Evolutionary conservation across 2,113 vertebrate species (phyloP).

Genomic region (Neolamprologus falcicula): DNA sequence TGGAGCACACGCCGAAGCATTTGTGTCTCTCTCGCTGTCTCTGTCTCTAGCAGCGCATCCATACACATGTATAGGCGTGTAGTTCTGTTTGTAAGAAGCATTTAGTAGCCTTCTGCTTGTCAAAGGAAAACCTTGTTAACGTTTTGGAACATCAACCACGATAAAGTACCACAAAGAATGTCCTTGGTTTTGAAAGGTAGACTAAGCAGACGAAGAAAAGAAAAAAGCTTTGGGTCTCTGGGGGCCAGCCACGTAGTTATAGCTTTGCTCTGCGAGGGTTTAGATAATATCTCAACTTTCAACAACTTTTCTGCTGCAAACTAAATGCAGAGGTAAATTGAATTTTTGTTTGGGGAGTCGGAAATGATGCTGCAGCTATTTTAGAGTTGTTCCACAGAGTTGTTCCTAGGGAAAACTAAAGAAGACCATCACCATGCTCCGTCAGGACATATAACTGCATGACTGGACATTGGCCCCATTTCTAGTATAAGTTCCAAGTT

Average conservation of each 20-base stretch:
- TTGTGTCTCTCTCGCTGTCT: neutral
- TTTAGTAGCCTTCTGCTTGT: neutral
- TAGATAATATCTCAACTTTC: neutral
- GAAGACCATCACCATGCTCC: neutral
- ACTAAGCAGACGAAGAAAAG: neutral
- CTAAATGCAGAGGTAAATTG: neutral
- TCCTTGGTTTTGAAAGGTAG: neutral
- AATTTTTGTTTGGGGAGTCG: neutral
- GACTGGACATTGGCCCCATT: neutral
- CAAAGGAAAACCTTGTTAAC: neutral
- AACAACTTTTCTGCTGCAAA: neutral
- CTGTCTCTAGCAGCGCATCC: neutral
- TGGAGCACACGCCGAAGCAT: constrained; percentile 22
- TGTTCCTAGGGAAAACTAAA: neutral
- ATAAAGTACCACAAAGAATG: neutral
- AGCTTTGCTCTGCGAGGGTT: neutral
- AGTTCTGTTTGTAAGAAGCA: neutral
- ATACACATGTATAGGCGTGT: neutral
- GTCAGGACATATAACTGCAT: neutral
- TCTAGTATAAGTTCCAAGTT: neutral
- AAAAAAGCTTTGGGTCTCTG: neutral
- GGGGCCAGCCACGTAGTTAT: neutral
- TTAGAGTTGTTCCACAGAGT: neutral
- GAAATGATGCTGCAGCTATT: neutral
- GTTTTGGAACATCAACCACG: neutral